A percentile compares a stretch with the other conserved stretches of the same genome.
Evolutionary conservation across 2,113 vertebrate species (phyloP).

Genomic region (Pangasianodon gigas): DNA sequence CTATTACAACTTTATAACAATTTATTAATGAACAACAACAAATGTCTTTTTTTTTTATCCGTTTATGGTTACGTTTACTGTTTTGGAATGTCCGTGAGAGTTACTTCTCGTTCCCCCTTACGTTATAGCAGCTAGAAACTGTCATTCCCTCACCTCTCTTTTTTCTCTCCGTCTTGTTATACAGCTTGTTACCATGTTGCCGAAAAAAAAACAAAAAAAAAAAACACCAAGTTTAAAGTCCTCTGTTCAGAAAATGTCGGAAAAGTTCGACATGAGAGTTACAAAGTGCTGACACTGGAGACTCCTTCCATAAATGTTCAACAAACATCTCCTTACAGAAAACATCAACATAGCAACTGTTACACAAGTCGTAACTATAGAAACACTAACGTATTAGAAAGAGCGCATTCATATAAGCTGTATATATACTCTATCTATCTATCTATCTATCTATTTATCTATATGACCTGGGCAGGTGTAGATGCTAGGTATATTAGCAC

Average conservation of each 20-base stretch:
- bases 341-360: neutral
- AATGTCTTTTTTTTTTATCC: too few species aligned
- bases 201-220: neutral
- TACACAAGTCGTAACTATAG: neutral
- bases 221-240: neutral
- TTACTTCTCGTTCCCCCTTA: neutral
- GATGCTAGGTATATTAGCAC: slow-evolving; percentile 44
- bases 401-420: neutral
- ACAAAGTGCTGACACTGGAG: neutral
- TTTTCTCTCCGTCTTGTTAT: neutral
- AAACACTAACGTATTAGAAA: too few species aligned
- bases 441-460: neutral
- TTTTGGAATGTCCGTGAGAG: neutral
- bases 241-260: neutral
- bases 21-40: too few species aligned
- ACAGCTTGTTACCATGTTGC: neutral
- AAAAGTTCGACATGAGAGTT: neutral
- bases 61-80: neutral
- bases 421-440: neutral
- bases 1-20: neutral
- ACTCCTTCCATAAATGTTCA: neutral
- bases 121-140: neutral
- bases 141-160: neutral
- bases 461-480: slow-evolving; percentile 7
- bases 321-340: neutral